Base-by-base conservation (phyloP, 1,140 invertebrate genomes). In the Armadillidium nasatum region DNA sequence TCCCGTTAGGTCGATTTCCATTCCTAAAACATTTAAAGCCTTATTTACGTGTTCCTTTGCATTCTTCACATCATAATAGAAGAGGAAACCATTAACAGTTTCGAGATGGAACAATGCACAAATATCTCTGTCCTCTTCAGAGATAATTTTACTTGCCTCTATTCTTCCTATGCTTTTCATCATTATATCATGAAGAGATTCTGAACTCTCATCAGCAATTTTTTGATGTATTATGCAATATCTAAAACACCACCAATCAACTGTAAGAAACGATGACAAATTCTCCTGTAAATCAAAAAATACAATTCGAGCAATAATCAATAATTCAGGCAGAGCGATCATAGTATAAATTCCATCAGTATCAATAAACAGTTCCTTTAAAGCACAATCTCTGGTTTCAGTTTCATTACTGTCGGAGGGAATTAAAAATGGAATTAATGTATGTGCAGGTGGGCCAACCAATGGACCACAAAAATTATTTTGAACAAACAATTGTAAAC, bases 381-480 rank as follows among this genome's bases (percentile, higher is more conserved):
- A 66, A 11, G 77, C 80, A 33, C 71, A 72, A 44, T 76, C 68
- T 66, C 78, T 67, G 22, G 73, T n/a, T 22, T 46, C 44, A 15
- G 22, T 44, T 10, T 71, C 46, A 44, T 22, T 22, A 4, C 15
- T 73, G 33, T 67, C 66, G 45, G 75, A 77, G 33, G 68, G 66
- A n/a, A 66, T 13, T 13, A 78, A 67, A 33, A 75, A 73, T 10
- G 73, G 73, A 15, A 78, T 77, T 68, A 76, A 44, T 33, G 72
- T 50, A 44, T 10, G 69, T 44, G 83, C 80, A 19, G 74, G 50
- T 45, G 75, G 81, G 11, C 78, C 72, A 67, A 84, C 81, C 44
- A 87, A 83, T n/a, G 92, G 91, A 10, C 93, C 91, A 75, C 90
- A 90, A 87, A 92, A 95, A 85, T 95, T 96, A 50, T 86, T 87